These are phyloP conservation scores for Benitochromis conjunctus DNA, from an alignment of 2,113 vertebrate species.

Conservation along the genomic window DNA sequence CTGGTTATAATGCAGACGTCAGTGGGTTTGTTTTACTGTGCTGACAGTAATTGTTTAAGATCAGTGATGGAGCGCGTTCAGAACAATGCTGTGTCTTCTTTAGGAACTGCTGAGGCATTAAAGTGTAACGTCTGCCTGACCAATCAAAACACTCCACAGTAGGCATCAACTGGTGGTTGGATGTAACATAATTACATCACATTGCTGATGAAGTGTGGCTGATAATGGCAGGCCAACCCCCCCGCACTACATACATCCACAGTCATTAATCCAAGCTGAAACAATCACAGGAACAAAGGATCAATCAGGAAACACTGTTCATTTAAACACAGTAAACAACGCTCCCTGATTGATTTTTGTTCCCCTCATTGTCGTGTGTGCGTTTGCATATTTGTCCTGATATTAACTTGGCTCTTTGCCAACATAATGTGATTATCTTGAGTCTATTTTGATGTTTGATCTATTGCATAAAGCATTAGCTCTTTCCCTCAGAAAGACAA, in stretches of 20 bases:
- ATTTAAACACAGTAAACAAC: neutral
- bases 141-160: neutral
- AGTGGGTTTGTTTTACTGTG: neutral
- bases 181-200: constrained; percentile 17
- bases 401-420: constrained; percentile 5
- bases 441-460: neutral
- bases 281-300: neutral
- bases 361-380: neutral
- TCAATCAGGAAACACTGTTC: constrained; percentile 2
- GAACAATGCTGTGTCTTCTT: neutral
- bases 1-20: neutral
- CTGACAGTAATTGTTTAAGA: neutral
- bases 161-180: neutral
- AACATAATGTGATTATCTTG: constrained; percentile 6
- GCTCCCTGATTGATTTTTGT: constrained; percentile 9
- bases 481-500: neutral
- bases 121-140: neutral
- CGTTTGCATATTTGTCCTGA: neutral
- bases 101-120: neutral
- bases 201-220: constrained; percentile 16
- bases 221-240: neutral
- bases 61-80: neutral
- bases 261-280: neutral
- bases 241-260: neutral
- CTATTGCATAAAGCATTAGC: neutral